Evolutionary conservation across 2,113 vertebrate species (phyloP), one percentile per base, ranked within the genome.

Genomic region (Datnioides undecimradiatus): DNA sequence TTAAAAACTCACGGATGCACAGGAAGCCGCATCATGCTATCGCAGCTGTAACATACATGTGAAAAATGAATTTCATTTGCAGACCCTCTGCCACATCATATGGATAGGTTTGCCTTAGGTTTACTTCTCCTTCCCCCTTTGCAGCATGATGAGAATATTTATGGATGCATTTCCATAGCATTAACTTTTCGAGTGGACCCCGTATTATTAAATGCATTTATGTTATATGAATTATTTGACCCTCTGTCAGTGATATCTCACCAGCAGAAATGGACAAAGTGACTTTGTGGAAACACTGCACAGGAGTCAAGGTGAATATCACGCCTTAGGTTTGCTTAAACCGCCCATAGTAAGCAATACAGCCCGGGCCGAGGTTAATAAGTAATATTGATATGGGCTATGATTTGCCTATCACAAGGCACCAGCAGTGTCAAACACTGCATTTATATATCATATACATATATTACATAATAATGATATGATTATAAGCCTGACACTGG

Each of bases 381-480:
- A 78, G 57, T 76, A 34, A 16, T 81, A 72, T 78, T 41, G 41
- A 86, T 80, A 89, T 19, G 33, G 52, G 72, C 25, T 9, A 41
- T 54, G 75, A 86, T 88, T 90, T 87, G 73, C 75, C 74, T 93
- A 91, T 93, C 92, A 55, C 75, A 8, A 25, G 45, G 45, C 67
- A 66, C 31, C 90, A 91, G 89, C 11, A n/a, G 55, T 77, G 82
- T 86, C 69, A 69, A 71, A 63, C 46, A 6, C 34, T 45, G 31
- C 70, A 58, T 70, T 76, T 60, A 65, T 80, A 62, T 79, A 75
- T 85, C 60, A 67, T 86, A 67, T 73, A 69, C 49, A 71, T 83
- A 80, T 79, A 91, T 86, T 74, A 60, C 65, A 82, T 76, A 65
- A 77, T 87, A 79, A 87, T 85, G 70, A 66, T 68, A 68, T 77